phyloP scores from a whole-genome alignment of 2,113 vertebrate genomes.

The Anthoscopus minutus region DNA sequence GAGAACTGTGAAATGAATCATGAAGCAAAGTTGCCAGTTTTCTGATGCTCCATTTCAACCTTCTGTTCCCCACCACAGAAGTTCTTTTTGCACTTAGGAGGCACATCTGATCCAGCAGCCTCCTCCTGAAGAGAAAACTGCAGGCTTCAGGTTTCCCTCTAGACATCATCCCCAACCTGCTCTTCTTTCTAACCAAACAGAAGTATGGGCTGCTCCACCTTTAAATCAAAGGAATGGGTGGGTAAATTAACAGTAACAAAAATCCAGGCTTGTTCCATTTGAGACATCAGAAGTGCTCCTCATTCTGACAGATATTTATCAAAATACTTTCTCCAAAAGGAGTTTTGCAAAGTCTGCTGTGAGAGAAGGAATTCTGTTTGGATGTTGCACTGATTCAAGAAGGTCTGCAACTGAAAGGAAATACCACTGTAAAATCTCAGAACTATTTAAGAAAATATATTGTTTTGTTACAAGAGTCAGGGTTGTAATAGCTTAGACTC shows the following conservation, averaged over 20 bases:
- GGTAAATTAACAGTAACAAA: conserved; percentile 7
- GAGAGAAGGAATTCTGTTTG: not conserved
- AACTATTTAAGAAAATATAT: not conserved
- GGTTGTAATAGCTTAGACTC: conserved; percentile 12
- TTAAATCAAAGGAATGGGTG: not conserved
- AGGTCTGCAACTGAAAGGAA: not conserved
- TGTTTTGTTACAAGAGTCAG: not conserved
- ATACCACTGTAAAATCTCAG: not conserved
- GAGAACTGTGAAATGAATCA: not conserved
- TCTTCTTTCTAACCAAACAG: not conserved
- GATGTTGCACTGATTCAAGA: not conserved
- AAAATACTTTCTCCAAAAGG: not conserved
- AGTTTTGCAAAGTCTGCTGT: not conserved
- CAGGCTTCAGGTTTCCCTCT: not conserved
- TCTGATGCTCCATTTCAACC: not conserved
- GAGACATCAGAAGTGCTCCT: not conserved
- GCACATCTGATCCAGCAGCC: not conserved
- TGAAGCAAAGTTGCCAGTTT: not conserved
- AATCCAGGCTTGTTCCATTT: not conserved
- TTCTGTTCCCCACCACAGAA: not conserved
- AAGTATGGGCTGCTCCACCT: not conserved
- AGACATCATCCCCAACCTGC: not conserved
- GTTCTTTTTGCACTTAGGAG: not conserved
- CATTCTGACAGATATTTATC: not conserved
- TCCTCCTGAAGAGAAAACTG: not conserved